Evolutionary conservation across 2,113 vertebrate species (phyloP).

Genomic region (Calidris pugnax): DNA sequence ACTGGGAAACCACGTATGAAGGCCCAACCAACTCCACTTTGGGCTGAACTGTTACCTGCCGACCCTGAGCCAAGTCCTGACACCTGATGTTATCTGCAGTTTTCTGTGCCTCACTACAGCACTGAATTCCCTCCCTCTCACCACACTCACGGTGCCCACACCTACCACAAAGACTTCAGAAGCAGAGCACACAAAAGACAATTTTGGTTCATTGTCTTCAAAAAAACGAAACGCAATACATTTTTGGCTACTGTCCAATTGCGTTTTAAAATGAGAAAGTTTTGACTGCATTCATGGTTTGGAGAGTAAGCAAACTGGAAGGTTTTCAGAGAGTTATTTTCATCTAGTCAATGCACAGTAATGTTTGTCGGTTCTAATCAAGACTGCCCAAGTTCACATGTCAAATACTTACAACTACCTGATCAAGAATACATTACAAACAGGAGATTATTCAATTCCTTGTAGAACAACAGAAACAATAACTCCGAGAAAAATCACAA

Average conservation of each 20-base stretch:
- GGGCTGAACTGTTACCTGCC: neutral
- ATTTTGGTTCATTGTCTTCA: neutral
- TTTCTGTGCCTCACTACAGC: neutral
- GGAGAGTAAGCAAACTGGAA: neutral
- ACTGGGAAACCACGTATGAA: neutral
- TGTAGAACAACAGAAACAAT: neutral
- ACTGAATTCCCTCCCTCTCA: neutral
- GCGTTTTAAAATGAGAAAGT: neutral
- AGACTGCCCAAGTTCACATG: neutral
- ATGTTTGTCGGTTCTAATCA: neutral
- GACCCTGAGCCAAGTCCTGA: neutral
- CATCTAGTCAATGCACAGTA: neutral
- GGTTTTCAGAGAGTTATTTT: neutral
- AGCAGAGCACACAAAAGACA: neutral
- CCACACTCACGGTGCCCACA: neutral
- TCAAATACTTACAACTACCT: neutral
- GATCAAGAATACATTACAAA: neutral
- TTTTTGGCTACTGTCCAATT: neutral
- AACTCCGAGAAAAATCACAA: neutral
- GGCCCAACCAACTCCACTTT: neutral
- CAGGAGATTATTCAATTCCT: neutral
- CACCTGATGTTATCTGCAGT: neutral
- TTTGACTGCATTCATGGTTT: neutral
- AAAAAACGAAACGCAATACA: neutral
- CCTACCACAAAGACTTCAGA: neutral